Evolutionary conservation across 2,888 invertebrate species (phyloP).

Genomic region (Argyresthia goedartella): DNA sequence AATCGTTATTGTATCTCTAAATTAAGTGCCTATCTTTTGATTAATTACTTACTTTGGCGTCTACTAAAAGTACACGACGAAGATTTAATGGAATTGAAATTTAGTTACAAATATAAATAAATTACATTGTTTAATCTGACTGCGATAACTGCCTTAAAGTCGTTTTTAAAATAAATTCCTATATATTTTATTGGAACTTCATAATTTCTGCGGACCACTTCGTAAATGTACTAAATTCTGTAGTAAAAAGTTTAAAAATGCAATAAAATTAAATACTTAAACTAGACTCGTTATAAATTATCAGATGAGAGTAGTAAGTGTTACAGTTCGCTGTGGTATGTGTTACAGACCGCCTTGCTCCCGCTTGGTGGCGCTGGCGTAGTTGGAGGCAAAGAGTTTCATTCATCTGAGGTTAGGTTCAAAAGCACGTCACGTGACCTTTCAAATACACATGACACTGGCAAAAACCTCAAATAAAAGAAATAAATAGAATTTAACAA

Average conservation of each 20-base stretch:
- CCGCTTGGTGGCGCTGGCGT: too few relatives aligned
- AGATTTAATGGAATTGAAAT: conserved; percentile 1
- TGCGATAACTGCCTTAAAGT: conserved; percentile 28
- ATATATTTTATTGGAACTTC: neutral
- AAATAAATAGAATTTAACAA: too few relatives aligned
- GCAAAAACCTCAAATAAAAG: too few relatives aligned
- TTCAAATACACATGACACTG: too few relatives aligned
- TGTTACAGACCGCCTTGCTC: too few relatives aligned
- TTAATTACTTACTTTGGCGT: conserved; percentile 4
- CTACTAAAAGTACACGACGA: conserved; percentile 2
- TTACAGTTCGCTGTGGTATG: too few relatives aligned
- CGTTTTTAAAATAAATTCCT: conserved; percentile 14
- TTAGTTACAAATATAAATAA: conserved; percentile 1
- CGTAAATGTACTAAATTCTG: neutral
- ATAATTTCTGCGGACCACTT: neutral
- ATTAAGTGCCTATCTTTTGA: neutral
- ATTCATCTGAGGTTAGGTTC: too few relatives aligned
- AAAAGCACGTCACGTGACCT: too few relatives aligned
- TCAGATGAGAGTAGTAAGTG: too few relatives aligned
- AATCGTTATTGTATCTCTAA: neutral
- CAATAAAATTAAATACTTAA: too few relatives aligned
- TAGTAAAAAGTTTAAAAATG: neutral
- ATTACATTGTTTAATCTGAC: conserved; percentile 14
- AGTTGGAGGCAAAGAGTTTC: too few relatives aligned
- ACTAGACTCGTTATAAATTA: too few relatives aligned